Base-by-base conservation (phyloP, 2,113 vertebrate species). In the Chrysochloris asiatica region DNA sequence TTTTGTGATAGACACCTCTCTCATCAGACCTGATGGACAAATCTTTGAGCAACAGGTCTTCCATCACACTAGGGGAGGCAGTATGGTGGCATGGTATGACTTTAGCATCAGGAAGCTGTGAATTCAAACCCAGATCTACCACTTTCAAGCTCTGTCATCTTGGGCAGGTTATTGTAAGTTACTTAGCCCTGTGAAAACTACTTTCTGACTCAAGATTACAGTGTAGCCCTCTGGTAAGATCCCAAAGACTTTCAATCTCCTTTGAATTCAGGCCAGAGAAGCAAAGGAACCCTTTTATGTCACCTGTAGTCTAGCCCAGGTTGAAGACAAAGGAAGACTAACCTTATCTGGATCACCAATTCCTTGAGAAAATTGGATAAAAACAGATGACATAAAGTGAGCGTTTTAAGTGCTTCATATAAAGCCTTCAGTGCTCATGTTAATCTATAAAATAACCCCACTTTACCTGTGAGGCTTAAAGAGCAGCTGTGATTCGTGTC, bases 31-130 rank as follows among this genome's bases (percentile, higher is more conserved):
- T 50, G 4, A 38, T 19, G 45, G 56, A 76, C 4, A 8, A 5
- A 8, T 45, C 80, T 63, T 56, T 78, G n/a, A 85, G 73, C 24
- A 12, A 30, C 26, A 84, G 19, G 5, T 26, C 24, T 41, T 16
- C 59, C 33, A 4, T 13, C 13, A 3, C 36, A 12, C 8, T 30
- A 6, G 5, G 4, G 4, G 11, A 84, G 65, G 47, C 28, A 21
- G 8, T 3, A 0, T 12, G 61, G 36, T 6, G 7, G 7, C 2
- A 0, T 14, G 33, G 50, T 13, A 4, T 19, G 36, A 5, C 10
- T 22, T 83, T 33, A 8, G 41, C 65, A 21, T 33, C 16, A 3
- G 28, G 30, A 12, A 30, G 9, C 59, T 4, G 0, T 52, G 63
- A 50, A 21, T 72, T 86, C 83, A 43, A 48, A 63, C 30, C 54